These are phyloP conservation scores for Stegastes partitus DNA, from an alignment of 2,113 vertebrate species.

Conservation along the genomic window DNA sequence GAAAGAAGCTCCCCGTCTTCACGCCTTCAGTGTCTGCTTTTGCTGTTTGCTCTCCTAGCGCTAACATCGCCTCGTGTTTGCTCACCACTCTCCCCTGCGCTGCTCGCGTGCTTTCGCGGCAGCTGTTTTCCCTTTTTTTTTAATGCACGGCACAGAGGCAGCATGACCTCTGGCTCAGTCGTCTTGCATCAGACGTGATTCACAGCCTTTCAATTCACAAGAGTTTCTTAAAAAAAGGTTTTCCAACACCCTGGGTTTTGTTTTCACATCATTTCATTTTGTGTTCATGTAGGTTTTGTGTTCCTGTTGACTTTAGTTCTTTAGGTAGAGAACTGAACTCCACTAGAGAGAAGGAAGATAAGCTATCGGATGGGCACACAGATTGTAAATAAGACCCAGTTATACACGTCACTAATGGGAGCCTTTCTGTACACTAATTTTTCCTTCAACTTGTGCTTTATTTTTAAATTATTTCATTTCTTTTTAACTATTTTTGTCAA, in stretches of 20 bases:
- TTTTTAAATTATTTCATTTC: too few relatives aligned
- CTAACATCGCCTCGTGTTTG: slow-evolving; percentile 27
- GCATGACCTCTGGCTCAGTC: slow-evolving; percentile 10
- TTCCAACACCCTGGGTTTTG: background rate
- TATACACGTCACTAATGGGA: too few relatives aligned
- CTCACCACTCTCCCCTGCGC: background rate
- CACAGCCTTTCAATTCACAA: background rate
- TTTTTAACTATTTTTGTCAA: too few relatives aligned
- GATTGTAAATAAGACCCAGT: too few relatives aligned
- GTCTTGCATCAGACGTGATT: background rate
- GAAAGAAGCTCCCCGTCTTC: slow-evolving; percentile 33
- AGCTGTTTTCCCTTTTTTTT: slow-evolving; percentile 16
- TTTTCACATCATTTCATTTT: background rate
- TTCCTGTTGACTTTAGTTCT: too few relatives aligned
- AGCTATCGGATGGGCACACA: too few relatives aligned
- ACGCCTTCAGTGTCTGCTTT: slow-evolving; percentile 3
- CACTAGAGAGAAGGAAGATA: too few relatives aligned
- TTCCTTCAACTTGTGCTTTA: too few relatives aligned
- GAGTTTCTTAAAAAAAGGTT: background rate
- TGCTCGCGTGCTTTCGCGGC: background rate
- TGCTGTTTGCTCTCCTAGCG: slow-evolving; percentile 9
- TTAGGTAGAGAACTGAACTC: too few relatives aligned
- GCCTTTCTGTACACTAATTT: too few relatives aligned
- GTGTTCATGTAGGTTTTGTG: too few relatives aligned
- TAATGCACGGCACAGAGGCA: background rate